These are phyloP conservation scores for Thalassophryne amazonica DNA, from an alignment of 2,797 vertebrate genomes.

Conservation along the genomic window DNA sequence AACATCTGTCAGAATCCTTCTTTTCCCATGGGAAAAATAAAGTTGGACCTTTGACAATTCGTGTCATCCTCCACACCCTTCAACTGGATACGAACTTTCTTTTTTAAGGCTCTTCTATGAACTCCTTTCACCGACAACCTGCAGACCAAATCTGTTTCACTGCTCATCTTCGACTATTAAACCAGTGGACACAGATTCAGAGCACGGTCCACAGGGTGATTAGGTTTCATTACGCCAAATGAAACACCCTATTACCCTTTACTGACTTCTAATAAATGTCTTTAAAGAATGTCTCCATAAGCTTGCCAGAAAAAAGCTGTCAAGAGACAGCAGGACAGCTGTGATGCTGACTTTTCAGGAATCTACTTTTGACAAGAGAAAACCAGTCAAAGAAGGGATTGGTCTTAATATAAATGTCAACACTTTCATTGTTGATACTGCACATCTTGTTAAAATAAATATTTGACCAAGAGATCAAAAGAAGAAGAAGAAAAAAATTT, in stretches of 20 bases:
- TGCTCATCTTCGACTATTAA: slow-evolving; percentile 56
- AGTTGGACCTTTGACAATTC: slow-evolving; percentile 10
- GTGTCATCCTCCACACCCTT: slow-evolving; percentile 32
- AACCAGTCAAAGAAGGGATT: background rate
- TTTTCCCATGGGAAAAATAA: slow-evolving; percentile 3
- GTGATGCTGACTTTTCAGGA: slow-evolving; percentile 33
- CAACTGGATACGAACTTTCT: no score
- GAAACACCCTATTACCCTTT: slow-evolving; percentile 73
- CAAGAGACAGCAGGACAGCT: slow-evolving; percentile 31
- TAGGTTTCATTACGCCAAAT: slow-evolving; percentile 72
- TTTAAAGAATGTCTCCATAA: slow-evolving; percentile 48
- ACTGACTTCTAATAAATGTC: slow-evolving; percentile 64
- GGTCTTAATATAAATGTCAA: slow-evolving; percentile 31
- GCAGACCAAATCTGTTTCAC: slow-evolving; percentile 21
- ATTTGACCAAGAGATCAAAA: no score
- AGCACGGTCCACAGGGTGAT: slow-evolving; percentile 59
- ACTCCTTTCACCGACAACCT: slow-evolving; percentile 26
- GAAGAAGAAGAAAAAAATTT: no score
- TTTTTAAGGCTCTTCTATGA: slow-evolving; percentile 26
- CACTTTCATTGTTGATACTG: slow-evolving; percentile 43
- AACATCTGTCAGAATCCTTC: slow-evolving; percentile 25
- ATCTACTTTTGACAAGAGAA: slow-evolving; percentile 19
- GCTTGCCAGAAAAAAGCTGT: slow-evolving; percentile 10
- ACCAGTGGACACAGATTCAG: slow-evolving; percentile 64
- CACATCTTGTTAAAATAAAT: slow-evolving; percentile 62